Conservation (phyloP, 2,113 vertebrate species). For the Rhinogobius similis region DNA sequence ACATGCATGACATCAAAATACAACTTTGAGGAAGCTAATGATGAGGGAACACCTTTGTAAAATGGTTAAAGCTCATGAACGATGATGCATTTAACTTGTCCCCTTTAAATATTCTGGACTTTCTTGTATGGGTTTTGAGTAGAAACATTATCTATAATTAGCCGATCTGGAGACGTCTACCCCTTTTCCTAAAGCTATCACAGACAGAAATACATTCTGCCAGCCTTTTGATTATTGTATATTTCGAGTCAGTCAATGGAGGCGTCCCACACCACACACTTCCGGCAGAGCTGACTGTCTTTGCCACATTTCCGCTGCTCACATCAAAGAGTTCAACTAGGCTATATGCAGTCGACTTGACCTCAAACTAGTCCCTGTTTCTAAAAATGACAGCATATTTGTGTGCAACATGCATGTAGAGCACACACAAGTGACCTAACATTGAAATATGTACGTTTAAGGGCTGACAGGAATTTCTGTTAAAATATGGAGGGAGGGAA, state of each 20-base stretch:
- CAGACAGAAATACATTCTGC: slow-evolving; percentile 73
- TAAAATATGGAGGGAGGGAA: background rate
- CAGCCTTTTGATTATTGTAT: slow-evolving; percentile 75
- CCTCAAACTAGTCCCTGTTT: slow-evolving; percentile 53
- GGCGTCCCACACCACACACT: slow-evolving; percentile 63
- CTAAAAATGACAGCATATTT: slow-evolving; percentile 42
- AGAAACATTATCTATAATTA: slow-evolving; percentile 76
- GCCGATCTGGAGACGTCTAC: slow-evolving; percentile 67
- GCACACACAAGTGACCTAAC: slow-evolving; percentile 25
- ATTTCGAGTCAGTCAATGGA: slow-evolving; percentile 71
- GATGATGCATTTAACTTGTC: background rate
- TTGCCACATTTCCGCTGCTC: slow-evolving; percentile 48
- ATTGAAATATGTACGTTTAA: slow-evolving; percentile 22
- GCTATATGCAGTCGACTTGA: slow-evolving; percentile 52
- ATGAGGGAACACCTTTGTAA: too few species aligned
- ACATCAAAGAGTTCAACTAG: slow-evolving; percentile 52
- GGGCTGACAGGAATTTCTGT: background rate
- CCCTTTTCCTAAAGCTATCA: slow-evolving; percentile 42
- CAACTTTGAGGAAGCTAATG: too few species aligned
- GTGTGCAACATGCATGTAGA: slow-evolving; percentile 28
- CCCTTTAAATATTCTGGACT: background rate
- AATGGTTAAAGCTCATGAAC: too few species aligned
- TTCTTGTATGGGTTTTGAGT: background rate
- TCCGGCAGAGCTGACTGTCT: slow-evolving; percentile 61
- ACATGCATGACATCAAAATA: too few species aligned